Percentiles rank a stretch among this genome's conserved stretches.
Evolutionary conservation across 2,797 vertebrate genomes (phyloP).

Genomic region (Huso huso): DNA sequence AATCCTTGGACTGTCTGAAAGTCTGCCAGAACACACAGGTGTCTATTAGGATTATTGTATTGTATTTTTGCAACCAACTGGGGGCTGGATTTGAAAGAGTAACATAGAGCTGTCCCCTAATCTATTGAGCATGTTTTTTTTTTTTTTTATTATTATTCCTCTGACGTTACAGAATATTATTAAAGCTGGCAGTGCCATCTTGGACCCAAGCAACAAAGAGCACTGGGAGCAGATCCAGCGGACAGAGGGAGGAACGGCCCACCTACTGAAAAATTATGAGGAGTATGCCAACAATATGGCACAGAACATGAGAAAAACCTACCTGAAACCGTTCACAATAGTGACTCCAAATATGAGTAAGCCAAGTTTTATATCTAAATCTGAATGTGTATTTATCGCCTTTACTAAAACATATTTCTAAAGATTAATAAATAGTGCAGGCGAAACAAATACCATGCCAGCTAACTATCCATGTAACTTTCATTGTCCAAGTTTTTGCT

Average conservation of each 20-base stretch:
- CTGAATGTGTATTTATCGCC: background rate
- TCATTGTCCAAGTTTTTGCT: constrained; percentile 68
- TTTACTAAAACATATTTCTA: background rate
- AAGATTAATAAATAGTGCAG: background rate
- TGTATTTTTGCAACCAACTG: no score
- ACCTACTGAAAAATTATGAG: constrained; percentile 77
- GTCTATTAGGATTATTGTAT: no score
- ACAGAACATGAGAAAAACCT: constrained; percentile 80
- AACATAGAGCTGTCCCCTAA: no score
- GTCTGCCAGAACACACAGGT: no score
- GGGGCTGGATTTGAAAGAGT: no score
- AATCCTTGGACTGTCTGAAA: no score
- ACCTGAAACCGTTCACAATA: constrained; percentile 87
- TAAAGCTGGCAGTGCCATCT: constrained; percentile 72
- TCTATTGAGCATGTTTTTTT: no score
- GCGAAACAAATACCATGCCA: background rate
- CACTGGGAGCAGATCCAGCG: constrained; percentile 92
- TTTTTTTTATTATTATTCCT: no score
- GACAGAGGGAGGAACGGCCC: constrained; percentile 71
- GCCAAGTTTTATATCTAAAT: constrained; percentile 31
- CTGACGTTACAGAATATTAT: constrained; percentile 70
- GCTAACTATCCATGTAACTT: constrained; percentile 4
- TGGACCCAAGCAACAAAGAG: constrained; percentile 72
- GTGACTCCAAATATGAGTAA: constrained; percentile 88
- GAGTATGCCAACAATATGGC: constrained; percentile 80